Percentiles rank a stretch among this genome's conserved stretches.
These are phyloP conservation scores for Rhadina sibilatrix DNA, from an alignment of 2,113 vertebrate species.

Conservation along the genomic window DNA sequence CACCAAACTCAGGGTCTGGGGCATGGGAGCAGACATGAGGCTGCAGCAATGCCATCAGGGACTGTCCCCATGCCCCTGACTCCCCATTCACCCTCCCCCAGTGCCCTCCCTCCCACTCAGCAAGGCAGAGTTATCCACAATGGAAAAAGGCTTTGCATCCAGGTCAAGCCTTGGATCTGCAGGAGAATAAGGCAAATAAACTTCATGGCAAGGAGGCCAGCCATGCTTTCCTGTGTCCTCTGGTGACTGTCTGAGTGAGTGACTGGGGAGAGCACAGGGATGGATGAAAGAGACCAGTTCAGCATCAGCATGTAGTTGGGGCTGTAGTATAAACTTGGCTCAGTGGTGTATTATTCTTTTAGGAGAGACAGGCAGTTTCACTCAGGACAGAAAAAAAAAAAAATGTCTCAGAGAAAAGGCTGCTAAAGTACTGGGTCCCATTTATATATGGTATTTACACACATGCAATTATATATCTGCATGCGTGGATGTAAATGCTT, in stretches of 20 bases:
- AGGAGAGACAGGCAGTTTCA: neutral
- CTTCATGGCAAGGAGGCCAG: neutral
- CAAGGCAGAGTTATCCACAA: neutral
- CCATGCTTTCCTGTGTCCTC: accelerated
- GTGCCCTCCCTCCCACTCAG: neutral
- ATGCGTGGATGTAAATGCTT: neutral
- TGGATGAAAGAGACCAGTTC: neutral
- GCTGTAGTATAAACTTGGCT: neutral
- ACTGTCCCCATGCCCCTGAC: accelerated
- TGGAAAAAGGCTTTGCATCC: neutral
- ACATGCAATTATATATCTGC: neutral
- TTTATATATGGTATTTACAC: neutral
- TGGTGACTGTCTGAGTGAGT: neutral
- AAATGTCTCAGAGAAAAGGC: neutral
- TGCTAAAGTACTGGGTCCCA: neutral
- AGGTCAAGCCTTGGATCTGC: neutral
- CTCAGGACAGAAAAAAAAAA: neutral
- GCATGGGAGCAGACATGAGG: neutral
- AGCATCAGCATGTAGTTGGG: neutral
- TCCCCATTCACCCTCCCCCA: neutral
- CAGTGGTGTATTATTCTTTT: neutral
- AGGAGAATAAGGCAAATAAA: neutral
- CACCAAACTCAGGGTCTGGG: neutral
- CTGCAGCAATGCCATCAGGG: neutral
- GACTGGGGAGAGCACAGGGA: neutral